Evolutionary conservation across 1,140 invertebrate genomes (phyloP).

Genomic region (Drosophila arizonae): DNA sequence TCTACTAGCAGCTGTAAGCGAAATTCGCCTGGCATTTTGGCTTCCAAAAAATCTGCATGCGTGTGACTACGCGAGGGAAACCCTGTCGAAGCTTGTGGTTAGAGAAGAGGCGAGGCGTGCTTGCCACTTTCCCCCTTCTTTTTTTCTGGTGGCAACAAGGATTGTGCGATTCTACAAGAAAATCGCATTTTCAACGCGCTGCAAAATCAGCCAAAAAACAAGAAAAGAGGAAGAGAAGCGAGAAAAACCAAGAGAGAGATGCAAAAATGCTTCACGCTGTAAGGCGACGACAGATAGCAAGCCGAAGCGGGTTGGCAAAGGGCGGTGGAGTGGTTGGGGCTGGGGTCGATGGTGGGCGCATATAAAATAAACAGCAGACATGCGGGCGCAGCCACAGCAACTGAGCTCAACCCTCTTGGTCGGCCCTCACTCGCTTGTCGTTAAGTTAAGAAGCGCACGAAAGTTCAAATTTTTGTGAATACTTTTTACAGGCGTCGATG

Average conservation of each 20-base stretch:
- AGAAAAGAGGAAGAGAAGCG: background rate
- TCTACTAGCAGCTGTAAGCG: conserved; percentile 60
- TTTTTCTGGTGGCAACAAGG: conserved; percentile 7
- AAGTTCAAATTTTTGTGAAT: conserved; percentile 65
- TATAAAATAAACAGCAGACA: conserved; percentile 68
- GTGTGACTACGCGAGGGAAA: conserved; percentile 32
- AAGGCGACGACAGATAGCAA: conserved; percentile 62
- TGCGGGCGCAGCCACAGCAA: conserved; percentile 24
- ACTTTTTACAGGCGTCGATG: conserved; percentile 43
- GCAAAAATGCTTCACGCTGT: conserved; percentile 31
- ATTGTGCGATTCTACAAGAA: conserved; percentile 56
- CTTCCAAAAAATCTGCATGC: conserved; percentile 50
- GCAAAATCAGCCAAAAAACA: conserved; percentile 33
- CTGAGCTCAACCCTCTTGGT: background rate
- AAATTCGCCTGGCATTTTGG: conserved; percentile 50
- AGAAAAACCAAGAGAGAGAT: conserved; percentile 6
- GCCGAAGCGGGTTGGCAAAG: conserved; percentile 15
- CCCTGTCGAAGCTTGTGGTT: background rate
- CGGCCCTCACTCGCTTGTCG: conserved; percentile 23
- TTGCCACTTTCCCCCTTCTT: no score
- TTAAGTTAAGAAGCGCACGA: conserved; percentile 68
- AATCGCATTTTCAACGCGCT: conserved; percentile 70
- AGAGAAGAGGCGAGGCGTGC: no score
- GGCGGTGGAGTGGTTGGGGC: background rate
- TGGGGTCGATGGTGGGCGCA: conserved; percentile 4